These are phyloP conservation scores for Sciaenops ocellatus DNA, from an alignment of 2,797 vertebrate genomes.

Conservation along the genomic window DNA sequence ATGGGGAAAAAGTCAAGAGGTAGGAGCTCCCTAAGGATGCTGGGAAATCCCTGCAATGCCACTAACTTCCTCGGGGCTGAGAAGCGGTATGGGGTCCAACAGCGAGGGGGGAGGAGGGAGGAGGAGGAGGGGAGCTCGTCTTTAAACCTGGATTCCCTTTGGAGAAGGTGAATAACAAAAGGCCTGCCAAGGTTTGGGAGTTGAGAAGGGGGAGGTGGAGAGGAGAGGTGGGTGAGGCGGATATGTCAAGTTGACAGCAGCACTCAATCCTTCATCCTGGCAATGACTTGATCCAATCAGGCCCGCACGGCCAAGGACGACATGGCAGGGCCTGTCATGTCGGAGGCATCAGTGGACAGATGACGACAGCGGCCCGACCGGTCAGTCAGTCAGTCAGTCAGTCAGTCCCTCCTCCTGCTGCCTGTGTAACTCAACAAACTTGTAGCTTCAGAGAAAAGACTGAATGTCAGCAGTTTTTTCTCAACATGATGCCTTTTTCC, in stretches of 20 bases:
- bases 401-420: neutral
- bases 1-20: conserved; percentile 30
- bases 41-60: conserved; percentile 62
- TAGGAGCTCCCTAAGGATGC: conserved; percentile 62
- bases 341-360: conserved; percentile 70
- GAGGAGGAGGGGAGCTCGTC: neutral
- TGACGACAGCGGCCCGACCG: conserved; percentile 33
- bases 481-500: conserved; percentile 4
- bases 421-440: conserved; percentile 40
- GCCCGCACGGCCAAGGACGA: conserved; percentile 58
- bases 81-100: conserved; percentile 27
- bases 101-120: neutral
- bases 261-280: conserved; percentile 78
- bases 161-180: conserved; percentile 56
- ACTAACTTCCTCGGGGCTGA: conserved; percentile 56
- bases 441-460: conserved; percentile 28
- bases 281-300: conserved; percentile 78
- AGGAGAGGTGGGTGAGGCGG: conserved; percentile 56
- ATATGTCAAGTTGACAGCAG: conserved; percentile 74
- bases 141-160: conserved; percentile 60
- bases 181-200: conserved; percentile 56
- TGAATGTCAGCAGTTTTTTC: conserved; percentile 57
- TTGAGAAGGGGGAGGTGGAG: neutral
- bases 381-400: neutral
- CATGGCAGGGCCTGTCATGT: conserved; percentile 82